A percentile compares a stretch with the other conserved stretches of the same genome.
Evolutionary conservation across 2,113 vertebrate species (phyloP).

Genomic region (Pithys albifrons): DNA sequence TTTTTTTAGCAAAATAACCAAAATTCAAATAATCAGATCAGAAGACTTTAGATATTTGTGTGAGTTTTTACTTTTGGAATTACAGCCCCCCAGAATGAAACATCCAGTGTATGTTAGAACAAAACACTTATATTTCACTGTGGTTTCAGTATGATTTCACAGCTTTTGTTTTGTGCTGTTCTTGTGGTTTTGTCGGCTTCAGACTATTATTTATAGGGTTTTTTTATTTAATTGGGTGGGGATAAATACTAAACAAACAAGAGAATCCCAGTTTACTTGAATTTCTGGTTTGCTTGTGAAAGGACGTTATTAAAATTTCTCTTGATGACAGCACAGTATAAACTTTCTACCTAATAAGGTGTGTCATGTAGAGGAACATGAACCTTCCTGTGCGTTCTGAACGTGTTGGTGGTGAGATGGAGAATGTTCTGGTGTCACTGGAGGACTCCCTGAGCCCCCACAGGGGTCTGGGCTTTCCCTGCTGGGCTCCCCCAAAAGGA

Average conservation of each 20-base stretch:
- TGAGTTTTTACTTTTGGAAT: neutral
- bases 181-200: constrained; percentile 44
- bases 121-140: neutral
- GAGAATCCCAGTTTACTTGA: constrained; percentile 52
- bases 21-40: neutral
- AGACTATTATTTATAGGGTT: neutral
- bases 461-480: neutral
- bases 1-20: neutral
- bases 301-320: constrained; percentile 46
- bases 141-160: constrained; percentile 34
- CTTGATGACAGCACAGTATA: constrained; percentile 28
- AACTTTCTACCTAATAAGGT: constrained; percentile 23
- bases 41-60: neutral
- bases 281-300: constrained; percentile 67
- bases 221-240: constrained; percentile 31
- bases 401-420: neutral
- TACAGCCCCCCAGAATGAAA: neutral
- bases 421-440: neutral
- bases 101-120: neutral
- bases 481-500: neutral
- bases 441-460: neutral
- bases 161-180: neutral
- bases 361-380: constrained; percentile 28
- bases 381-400: neutral
- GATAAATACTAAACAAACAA: constrained; percentile 29